Evolutionary conservation across 2,888 invertebrate genomes (phyloP).

Genomic region (Chelonus formosanus): DNA sequence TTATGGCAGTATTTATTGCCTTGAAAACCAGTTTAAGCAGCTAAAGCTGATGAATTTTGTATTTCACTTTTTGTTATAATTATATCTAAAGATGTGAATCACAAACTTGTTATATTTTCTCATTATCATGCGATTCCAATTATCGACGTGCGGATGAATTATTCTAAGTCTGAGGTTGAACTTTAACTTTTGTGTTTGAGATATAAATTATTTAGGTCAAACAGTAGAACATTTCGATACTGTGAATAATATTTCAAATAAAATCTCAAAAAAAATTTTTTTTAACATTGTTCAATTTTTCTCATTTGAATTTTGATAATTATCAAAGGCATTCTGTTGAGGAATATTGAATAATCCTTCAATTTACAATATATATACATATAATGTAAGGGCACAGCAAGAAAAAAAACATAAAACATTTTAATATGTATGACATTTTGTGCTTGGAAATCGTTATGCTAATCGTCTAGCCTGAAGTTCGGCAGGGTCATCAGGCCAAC

Average conservation of each 20-base stretch:
- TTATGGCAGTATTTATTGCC: too few species aligned
- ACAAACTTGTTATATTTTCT: not conserved
- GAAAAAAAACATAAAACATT: not conserved
- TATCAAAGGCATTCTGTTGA: too few species aligned
- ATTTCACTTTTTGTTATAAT: not conserved
- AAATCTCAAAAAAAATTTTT: not conserved
- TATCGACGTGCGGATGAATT: not conserved
- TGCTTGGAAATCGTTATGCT: constrained; percentile 51
- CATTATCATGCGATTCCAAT: not conserved
- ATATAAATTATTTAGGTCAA: constrained; percentile 7
- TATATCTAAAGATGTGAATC: not conserved
- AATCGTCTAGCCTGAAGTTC: constrained; percentile 54
- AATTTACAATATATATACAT: not conserved
- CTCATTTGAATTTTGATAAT: not conserved
- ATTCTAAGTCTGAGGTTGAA: not conserved
- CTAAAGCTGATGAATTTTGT: not conserved
- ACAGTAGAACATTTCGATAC: not conserved
- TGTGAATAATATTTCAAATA: constrained; percentile 4
- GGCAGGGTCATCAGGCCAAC: constrained; percentile 56
- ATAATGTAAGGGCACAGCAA: not conserved
- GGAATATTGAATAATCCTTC: too few species aligned
- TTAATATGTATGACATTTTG: constrained; percentile 26
- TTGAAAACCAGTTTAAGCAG: too few species aligned
- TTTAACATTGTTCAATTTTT: not conserved
- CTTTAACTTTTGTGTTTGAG: constrained; percentile 8